These are phyloP conservation scores for Nasua narica DNA, from an alignment of 2,797 vertebrate genomes.

Conservation along the genomic window DNA sequence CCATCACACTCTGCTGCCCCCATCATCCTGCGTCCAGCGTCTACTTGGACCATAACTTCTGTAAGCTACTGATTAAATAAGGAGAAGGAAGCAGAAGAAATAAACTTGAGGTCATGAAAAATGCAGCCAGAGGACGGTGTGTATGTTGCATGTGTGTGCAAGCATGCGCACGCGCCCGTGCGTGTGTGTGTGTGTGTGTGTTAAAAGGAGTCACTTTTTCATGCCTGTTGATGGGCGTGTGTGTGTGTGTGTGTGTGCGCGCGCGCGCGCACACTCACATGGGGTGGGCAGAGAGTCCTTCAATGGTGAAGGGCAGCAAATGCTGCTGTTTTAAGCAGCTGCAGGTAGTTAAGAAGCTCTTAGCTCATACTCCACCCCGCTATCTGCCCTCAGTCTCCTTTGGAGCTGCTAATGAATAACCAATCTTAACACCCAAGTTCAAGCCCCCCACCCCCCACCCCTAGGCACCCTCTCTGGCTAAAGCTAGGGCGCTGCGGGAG, in stretches of 20 bases:
- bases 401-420: not conserved
- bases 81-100: not conserved
- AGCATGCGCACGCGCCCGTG: not conserved
- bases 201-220: not conserved
- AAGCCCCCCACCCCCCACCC: too few relatives aligned
- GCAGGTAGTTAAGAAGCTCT: not conserved
- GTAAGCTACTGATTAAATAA: not conserved
- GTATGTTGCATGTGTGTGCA: not conserved
- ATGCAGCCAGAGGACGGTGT: not conserved
- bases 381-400: not conserved
- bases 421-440: not conserved
- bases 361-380: not conserved
- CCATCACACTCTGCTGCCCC: not conserved
- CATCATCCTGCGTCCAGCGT: not conserved
- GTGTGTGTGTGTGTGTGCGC: not conserved
- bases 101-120: not conserved
- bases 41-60: not conserved
- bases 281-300: not conserved
- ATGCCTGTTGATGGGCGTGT: not conserved
- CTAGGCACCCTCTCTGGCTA: not conserved
- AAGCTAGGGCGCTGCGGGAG: not conserved
- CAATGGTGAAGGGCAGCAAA: not conserved
- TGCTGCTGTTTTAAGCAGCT: not conserved
- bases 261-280: not conserved
- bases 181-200: not conserved